Base-by-base conservation (phyloP, 2,888 invertebrate genomes). In the Philereme transversata region DNA sequence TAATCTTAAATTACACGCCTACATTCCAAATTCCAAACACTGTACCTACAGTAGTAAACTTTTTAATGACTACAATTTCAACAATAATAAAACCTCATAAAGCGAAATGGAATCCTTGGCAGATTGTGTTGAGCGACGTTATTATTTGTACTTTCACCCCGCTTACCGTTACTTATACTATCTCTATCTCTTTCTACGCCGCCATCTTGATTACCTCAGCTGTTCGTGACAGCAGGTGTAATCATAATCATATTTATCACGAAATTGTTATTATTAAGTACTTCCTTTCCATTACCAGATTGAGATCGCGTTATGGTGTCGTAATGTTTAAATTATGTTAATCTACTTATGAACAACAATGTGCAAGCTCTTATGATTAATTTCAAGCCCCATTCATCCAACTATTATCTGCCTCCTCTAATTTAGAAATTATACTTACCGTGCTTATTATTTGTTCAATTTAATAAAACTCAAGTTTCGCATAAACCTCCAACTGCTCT, bases 71-170 rank as follows among this genome's bases (percentile, higher is more conserved):
- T 22, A 54, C 56, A 52, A 51, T 55, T 51, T 35, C 38, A 22
- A 49, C 52, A 60, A 56, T 60, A 64, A 64, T 70, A 62, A 72
- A 67, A 59, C 50, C 53, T 56, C 59, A 64, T 67, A 58, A 70
- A 74, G 64, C 63, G 68, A 69, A 70, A 71, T 69, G 60, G 67
- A 72, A 73, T 77, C 75, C 65, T 74, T 71, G 68, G 66, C 71
- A 69, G 71, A 75, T 74, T 76, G 76, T 57, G 57, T 45, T 47
- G 73, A 71, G 72, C 72, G 77, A 79, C 79, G 77, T 79, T 80
- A 75, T 73, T 75, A 81, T 76, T 76, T 79, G 84, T 88, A 89
- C 88, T 89, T 90, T 90, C 89, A 90, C 87, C 87, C 82, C 82
- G 64, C 71, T 69, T 79, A 84, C 88, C 83, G 88, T 88, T 88